Percentiles rank a stretch among this genome's conserved stretches.
These are phyloP conservation scores for Cabera pusaria DNA, from an alignment of 2,888 invertebrate species.

Conservation along the genomic window DNA sequence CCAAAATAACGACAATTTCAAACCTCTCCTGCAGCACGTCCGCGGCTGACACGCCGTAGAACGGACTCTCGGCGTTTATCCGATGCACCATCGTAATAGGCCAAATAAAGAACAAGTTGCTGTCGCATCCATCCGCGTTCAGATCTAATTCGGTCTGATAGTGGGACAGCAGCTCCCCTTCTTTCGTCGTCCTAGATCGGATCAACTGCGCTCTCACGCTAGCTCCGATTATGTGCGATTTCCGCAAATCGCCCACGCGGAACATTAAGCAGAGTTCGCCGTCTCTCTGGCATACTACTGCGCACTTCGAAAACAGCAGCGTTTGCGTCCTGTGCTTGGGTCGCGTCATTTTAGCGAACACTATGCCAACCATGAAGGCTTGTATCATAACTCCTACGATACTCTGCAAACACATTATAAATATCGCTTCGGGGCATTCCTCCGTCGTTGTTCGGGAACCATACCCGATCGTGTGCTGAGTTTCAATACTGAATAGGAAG, in stretches of 20 bases:
- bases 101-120: conserved; percentile 96
- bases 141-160: conserved; percentile 90
- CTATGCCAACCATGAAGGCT: conserved; percentile 90
- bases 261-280: conserved; percentile 93
- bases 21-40: conserved; percentile 92
- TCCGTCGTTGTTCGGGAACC: conserved; percentile 93
- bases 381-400: conserved; percentile 93
- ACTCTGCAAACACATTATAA: conserved; percentile 95
- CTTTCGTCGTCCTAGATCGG: conserved; percentile 90
- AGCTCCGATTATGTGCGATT: conserved; percentile 95
- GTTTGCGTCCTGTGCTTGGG: conserved; percentile 96
- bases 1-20: conserved; percentile 91
- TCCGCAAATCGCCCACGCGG: conserved; percentile 94
- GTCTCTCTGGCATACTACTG: conserved; percentile 93
- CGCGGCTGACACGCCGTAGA: conserved; percentile 92
- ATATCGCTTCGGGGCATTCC: conserved; percentile 94
- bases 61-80: conserved; percentile 92
- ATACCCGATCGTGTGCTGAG: conserved; percentile 96
- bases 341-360: conserved; percentile 95
- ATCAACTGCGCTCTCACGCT: conserved; percentile 93
- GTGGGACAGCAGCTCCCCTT: conserved; percentile 92
- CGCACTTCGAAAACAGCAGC: conserved; percentile 92
- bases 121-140: conserved; percentile 90
- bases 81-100: conserved; percentile 95
- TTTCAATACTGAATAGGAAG: conserved; percentile 96